These are phyloP conservation scores for Nesometra sesokonis DNA, from an alignment of 35 echinoderm and acorn worm species.

Conservation along the genomic window DNA sequence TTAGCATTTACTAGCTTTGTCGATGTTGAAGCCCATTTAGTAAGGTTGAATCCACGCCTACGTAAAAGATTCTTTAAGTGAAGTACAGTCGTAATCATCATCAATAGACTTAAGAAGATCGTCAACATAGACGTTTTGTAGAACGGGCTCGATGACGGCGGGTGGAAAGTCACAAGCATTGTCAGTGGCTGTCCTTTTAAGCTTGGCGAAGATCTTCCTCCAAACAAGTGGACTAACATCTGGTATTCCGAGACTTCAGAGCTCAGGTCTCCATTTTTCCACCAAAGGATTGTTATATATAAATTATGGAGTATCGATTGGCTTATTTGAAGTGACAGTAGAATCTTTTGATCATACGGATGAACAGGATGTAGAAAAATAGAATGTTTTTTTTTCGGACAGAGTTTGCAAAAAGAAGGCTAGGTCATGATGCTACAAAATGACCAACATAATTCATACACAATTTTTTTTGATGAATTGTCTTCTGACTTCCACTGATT, in stretches of 20 bases:
- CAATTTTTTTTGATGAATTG: conserved; percentile 19
- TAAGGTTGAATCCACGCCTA: neutral
- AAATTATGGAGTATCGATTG: no score
- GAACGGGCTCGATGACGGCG: neutral
- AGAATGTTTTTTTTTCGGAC: conserved; percentile 30
- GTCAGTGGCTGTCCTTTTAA: neutral
- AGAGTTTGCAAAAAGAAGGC: conserved; percentile 17
- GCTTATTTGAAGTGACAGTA: neutral
- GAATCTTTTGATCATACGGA: neutral
- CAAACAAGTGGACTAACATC: neutral
- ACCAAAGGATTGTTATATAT: no score
- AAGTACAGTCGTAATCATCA: neutral
- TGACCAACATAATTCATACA: conserved; percentile 35
- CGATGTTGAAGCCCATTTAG: neutral
- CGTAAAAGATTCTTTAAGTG: neutral
- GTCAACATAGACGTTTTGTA: neutral
- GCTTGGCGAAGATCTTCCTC: neutral
- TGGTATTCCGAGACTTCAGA: neutral
- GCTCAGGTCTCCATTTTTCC: conserved; percentile 11
- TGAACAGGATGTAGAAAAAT: conserved; percentile 30
- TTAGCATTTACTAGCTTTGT: neutral
- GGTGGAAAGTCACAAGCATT: neutral
- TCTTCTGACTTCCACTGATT: neutral
- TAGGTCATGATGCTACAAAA: conserved; percentile 15
- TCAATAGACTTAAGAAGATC: neutral